Evolutionary conservation across 2,888 invertebrate species (phyloP), one percentile per base, ranked within the genome.

Genomic region (Vanessa cardui): DNA sequence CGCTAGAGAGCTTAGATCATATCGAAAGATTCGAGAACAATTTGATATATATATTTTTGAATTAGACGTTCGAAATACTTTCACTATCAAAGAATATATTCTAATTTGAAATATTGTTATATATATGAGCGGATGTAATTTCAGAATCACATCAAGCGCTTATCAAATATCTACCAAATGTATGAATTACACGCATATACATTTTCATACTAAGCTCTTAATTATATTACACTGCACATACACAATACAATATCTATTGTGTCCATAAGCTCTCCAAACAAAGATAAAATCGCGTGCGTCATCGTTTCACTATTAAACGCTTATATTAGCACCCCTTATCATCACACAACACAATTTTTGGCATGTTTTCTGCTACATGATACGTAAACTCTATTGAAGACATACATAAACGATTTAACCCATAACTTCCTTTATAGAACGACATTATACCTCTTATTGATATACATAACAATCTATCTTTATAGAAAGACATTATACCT

Each of bases 241-340:
- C 20, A 39, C 50, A 45, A 21, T 64, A 58, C 58, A 58, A 58
- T 26, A 64, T 18, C 58, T 33, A 54, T 47, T 60, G 64, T 52
- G 46, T 44, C 21, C 59, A 64, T 59, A 50, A 66, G 31, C 65
- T 33, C 50, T 54, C 45, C 65, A 66, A 65, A 66, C 60, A 47
- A 18, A 66, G 64, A 64, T 64, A 64, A 16, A 21, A n/a, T 47
- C 18, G 26, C 52, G 64, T 64, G 58, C 64, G 64, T 64, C 64
- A 64, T 50, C 49, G 45, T 21, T 47, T 47, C 58, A 58, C 58
- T 58, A 58, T 47, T 58, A 9, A 39, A 39, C 21, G 16, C 2
- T 21, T 18, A 49, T 18, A 44, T 8, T 46, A n/a, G 31, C 45
- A 20, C 33, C 46, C 58, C 21, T 33, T 63, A 56, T 58, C 33